Conservation (phyloP, 2,113 vertebrate genomes). For the Ophiodon elongatus region DNA sequence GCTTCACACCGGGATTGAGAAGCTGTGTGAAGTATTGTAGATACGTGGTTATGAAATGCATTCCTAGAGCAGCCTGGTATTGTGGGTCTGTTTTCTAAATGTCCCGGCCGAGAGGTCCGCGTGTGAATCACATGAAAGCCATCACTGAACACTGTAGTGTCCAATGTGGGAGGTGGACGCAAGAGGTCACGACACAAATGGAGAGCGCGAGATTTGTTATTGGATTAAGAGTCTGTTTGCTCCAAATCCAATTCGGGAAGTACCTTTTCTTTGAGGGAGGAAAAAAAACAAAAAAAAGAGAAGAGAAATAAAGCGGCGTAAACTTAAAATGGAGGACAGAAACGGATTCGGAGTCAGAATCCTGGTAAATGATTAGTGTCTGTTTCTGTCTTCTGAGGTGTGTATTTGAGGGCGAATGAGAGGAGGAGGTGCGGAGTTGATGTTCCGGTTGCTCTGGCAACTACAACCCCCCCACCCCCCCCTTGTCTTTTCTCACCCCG, state of each 20-base stretch:
- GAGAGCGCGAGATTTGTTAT: constrained; percentile 46
- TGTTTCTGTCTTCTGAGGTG: constrained; percentile 50
- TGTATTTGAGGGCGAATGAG: constrained; percentile 24
- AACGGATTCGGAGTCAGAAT: neutral
- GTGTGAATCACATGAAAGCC: constrained; percentile 67
- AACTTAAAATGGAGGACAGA: neutral
- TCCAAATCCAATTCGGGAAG: constrained; percentile 9
- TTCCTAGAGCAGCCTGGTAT: too few relatives aligned
- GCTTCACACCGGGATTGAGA: neutral
- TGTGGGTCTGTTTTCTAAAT: too few relatives aligned
- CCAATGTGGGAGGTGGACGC: constrained; percentile 1
- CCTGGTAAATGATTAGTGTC: constrained; percentile 1
- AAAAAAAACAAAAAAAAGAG: neutral
- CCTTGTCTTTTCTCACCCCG: constrained; percentile 64
- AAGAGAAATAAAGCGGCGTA: too few relatives aligned
- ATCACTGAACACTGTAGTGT: constrained; percentile 26
- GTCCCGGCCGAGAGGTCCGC: neutral
- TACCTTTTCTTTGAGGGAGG: too few relatives aligned
- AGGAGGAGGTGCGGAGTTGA: constrained; percentile 54
- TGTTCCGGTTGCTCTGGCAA: constrained; percentile 66
- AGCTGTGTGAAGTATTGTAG: neutral
- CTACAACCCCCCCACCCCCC: constrained; percentile 29
- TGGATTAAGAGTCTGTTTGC: constrained; percentile 28
- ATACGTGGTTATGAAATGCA: neutral
- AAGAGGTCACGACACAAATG: constrained; percentile 42